phyloP scores from a whole-genome alignment of 1,140 invertebrate genomes.

The Halesus radiatus region DNA sequence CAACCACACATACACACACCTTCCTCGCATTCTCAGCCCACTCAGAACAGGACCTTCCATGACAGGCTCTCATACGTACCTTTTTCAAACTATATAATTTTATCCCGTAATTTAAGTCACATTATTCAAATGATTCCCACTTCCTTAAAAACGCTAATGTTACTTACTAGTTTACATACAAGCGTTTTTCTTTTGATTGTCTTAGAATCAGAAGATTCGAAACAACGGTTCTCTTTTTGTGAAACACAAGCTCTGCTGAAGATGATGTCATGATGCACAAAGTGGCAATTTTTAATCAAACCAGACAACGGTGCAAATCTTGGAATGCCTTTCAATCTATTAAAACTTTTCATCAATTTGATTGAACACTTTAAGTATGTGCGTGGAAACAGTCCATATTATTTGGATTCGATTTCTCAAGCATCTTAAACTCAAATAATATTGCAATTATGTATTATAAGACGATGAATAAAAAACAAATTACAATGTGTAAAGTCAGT shows the following conservation, averaged over 20 bases:
- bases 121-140: conserved; percentile 9
- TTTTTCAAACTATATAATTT: too few relatives aligned
- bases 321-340: conserved; percentile 31
- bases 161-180: conserved; percentile 6
- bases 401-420: conserved; percentile 2
- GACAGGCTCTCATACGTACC: too few relatives aligned
- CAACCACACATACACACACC: too few relatives aligned
- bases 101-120: neutral
- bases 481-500: conserved; percentile 38
- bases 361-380: conserved; percentile 27
- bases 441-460: conserved; percentile 15
- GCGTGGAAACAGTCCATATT: conserved; percentile 5
- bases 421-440: conserved; percentile 13
- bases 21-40: too few relatives aligned
- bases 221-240: neutral
- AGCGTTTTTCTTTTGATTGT: conserved; percentile 38
- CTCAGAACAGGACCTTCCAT: too few relatives aligned
- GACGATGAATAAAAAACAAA: conserved; percentile 32
- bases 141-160: neutral
- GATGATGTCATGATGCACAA: neutral
- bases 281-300: neutral
- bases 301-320: neutral
- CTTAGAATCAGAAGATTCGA: conserved; percentile 22
- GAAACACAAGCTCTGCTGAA: neutral
- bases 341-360: neutral